Evolutionary conservation across 2,797 vertebrate genomes (phyloP).

Genomic region (Myripristis murdjan): DNA sequence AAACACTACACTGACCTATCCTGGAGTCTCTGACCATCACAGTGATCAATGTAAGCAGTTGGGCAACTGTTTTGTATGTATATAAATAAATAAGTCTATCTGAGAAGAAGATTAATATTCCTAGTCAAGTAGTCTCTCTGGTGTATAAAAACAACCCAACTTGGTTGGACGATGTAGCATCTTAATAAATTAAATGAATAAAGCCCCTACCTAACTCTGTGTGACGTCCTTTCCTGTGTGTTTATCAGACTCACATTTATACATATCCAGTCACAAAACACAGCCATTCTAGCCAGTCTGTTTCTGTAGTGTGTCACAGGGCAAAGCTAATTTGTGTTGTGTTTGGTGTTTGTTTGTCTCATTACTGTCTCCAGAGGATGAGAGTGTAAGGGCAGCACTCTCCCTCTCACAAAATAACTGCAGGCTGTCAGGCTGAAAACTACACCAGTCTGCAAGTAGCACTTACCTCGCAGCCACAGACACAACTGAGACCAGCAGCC

Average conservation of each 20-base stretch:
- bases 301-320: background rate
- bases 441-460: conserved; percentile 6
- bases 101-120: conserved; percentile 85
- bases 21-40: conserved; percentile 82
- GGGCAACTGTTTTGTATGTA: conserved; percentile 91
- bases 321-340: background rate
- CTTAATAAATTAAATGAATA: conserved; percentile 96
- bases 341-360: background rate
- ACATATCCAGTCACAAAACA: background rate
- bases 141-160: conserved; percentile 90
- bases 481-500: conserved; percentile 33
- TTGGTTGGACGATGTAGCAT: conserved; percentile 98
- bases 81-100: conserved; percentile 87
- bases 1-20: conserved; percentile 77
- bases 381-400: background rate
- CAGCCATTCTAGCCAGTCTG: background rate
- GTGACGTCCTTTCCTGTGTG: conserved; percentile 84
- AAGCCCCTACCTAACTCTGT: conserved; percentile 87
- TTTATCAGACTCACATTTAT: conserved; percentile 11
- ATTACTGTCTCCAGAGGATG: background rate
- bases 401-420: background rate
- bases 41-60: conserved; percentile 85
- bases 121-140: conserved; percentile 91
- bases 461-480: conserved; percentile 13
- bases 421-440: conserved; percentile 11